Evolutionary conservation across 2,797 vertebrate genomes (phyloP).

Genomic region (Pangasius mekongensis): DNA sequence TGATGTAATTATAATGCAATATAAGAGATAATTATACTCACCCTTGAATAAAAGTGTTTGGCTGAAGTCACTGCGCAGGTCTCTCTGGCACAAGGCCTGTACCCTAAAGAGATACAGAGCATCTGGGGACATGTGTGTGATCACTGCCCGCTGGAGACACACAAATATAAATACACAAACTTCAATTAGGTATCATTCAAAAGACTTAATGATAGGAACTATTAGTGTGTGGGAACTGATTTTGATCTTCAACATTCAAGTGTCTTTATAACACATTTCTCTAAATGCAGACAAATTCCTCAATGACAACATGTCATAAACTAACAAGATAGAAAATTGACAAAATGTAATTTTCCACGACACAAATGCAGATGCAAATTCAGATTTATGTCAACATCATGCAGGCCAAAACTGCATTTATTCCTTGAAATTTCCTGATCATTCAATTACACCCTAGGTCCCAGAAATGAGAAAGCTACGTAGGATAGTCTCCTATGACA

Average conservation of each 20-base stretch:
- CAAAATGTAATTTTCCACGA: constrained; percentile 39
- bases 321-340: constrained; percentile 36
- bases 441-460: constrained; percentile 26
- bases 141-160: constrained; percentile 88
- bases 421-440: constrained; percentile 44
- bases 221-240: not conserved
- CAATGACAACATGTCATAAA: constrained; percentile 34
- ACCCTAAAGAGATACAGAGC: constrained; percentile 97
- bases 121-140: constrained; percentile 93
- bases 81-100: constrained; percentile 94
- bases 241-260: not conserved
- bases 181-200: not conserved
- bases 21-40: constrained; percentile 59
- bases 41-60: constrained; percentile 97
- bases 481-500: constrained; percentile 46
- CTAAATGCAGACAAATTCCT: constrained; percentile 14
- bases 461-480: constrained; percentile 35
- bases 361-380: constrained; percentile 48
- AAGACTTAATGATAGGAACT: not conserved
- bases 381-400: constrained; percentile 53
- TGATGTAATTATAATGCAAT: not conserved
- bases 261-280: not conserved
- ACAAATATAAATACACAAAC: constrained; percentile 24
- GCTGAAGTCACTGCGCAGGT: constrained; percentile 98
- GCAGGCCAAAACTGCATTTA: constrained; percentile 47